Percentiles rank a stretch among this genome's conserved stretches.
These are phyloP conservation scores for Macaria liturata DNA, from an alignment of 2,888 invertebrate genomes.

Conservation along the genomic window DNA sequence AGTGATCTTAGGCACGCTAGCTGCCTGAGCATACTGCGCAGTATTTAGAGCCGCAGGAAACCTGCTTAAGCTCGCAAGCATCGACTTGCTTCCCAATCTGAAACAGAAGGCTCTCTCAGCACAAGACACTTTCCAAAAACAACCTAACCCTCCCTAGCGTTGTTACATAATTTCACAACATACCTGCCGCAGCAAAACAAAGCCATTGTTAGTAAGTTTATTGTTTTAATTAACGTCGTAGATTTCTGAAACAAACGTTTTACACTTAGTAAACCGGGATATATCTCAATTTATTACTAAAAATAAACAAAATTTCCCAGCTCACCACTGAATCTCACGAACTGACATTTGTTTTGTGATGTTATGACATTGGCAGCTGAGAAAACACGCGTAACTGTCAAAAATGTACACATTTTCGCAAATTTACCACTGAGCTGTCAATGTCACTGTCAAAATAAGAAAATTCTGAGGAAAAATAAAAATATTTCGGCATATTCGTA, in stretches of 20 bases:
- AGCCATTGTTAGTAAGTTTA: slow-evolving; percentile 54
- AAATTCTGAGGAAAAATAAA: neutral
- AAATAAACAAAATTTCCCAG: slow-evolving; percentile 35
- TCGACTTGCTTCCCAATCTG: slow-evolving; percentile 64
- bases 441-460: neutral
- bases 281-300: slow-evolving; percentile 26
- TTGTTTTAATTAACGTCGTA: slow-evolving; percentile 44
- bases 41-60: slow-evolving; percentile 57
- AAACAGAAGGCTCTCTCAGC: slow-evolving; percentile 35
- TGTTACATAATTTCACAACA: slow-evolving; percentile 70
- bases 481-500: too few relatives aligned
- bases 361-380: slow-evolving; percentile 1
- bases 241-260: slow-evolving; percentile 32
- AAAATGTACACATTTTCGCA: too few relatives aligned
- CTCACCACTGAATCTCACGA: slow-evolving; percentile 62
- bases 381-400: too few relatives aligned
- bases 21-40: slow-evolving; percentile 63
- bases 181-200: slow-evolving; percentile 69
- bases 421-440: neutral
- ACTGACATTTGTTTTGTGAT: slow-evolving; percentile 34
- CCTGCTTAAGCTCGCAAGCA: slow-evolving; percentile 60
- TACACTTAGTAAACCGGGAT: neutral
- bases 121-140: slow-evolving; percentile 33
- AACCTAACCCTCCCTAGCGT: slow-evolving; percentile 39
- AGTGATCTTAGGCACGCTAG: slow-evolving; percentile 63